These are phyloP conservation scores for Diogma glabrata DNA, from an alignment of 2,888 invertebrate species.

Conservation along the genomic window DNA sequence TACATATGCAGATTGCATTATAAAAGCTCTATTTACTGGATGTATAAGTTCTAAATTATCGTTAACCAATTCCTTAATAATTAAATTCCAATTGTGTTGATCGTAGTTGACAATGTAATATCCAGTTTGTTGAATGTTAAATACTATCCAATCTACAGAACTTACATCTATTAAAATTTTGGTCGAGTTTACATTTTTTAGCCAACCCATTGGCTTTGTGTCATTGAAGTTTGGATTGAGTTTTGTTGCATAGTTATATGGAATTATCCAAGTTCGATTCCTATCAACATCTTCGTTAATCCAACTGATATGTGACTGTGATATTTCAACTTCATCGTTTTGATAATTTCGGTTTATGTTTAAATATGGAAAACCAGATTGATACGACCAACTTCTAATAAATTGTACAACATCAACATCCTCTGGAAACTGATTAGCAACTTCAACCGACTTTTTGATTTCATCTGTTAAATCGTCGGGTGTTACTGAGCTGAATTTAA, in stretches of 20 bases:
- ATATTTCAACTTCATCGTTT: conserved; percentile 3
- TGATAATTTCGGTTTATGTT: conserved; percentile 1
- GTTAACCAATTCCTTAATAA: not conserved
- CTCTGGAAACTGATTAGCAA: not conserved
- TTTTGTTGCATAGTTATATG: conserved; percentile 4
- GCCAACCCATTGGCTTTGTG: conserved; percentile 2
- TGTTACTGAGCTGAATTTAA: not conserved
- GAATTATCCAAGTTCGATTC: not conserved
- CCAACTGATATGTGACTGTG: not conserved
- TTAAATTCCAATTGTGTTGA: conserved; percentile 4
- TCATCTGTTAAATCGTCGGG: not conserved
- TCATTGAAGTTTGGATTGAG: not conserved
- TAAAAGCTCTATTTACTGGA: not conserved
- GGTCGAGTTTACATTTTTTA: not conserved
- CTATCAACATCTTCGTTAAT: not conserved
- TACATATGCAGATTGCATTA: too few relatives aligned
- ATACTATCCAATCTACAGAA: not conserved
- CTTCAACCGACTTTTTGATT: too few relatives aligned
- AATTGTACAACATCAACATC: not conserved
- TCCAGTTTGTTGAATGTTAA: not conserved
- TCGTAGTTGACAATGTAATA: conserved; percentile 5
- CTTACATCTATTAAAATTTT: not conserved
- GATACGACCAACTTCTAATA: not conserved
- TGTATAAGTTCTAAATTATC: not conserved
- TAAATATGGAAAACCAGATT: not conserved